Percentiles rank a stretch among this genome's conserved stretches.
Conservation (phyloP, 2,888 invertebrate species). For the Julus scanicus region DNA sequence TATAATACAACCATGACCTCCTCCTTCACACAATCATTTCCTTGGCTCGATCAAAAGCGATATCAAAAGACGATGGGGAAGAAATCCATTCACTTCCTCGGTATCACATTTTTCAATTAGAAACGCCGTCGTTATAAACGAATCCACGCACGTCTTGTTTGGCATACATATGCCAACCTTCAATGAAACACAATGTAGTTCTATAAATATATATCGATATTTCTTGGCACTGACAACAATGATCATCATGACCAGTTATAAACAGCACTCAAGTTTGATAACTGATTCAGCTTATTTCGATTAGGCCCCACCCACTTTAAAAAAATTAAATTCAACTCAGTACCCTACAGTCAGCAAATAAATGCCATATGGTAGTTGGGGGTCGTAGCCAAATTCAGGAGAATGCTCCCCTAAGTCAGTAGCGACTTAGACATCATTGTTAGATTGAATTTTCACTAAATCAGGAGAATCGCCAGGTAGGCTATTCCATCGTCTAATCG, state of each 20-base stretch:
- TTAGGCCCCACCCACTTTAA: too few species aligned
- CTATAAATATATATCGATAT: not conserved
- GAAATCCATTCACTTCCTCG: not conserved
- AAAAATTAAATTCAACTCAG: too few species aligned
- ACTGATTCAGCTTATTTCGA: too few species aligned
- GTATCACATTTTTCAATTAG: conserved; percentile 17
- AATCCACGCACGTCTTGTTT: not conserved
- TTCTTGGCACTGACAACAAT: not conserved
- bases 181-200: not conserved
- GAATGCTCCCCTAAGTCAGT: too few species aligned
- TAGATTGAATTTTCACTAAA: too few species aligned
- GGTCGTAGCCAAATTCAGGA: too few species aligned
- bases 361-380: too few species aligned
- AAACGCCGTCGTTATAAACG: not conserved
- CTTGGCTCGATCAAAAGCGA: not conserved
- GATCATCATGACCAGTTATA: not conserved
- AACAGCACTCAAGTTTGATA: too few species aligned
- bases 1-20: not conserved
- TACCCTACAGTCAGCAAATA: too few species aligned
- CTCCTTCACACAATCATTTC: not conserved
- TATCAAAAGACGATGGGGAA: not conserved
- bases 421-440: too few species aligned
- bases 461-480: too few species aligned
- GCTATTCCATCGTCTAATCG: too few species aligned
- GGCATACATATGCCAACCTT: not conserved